Evolutionary conservation across 2,797 vertebrate species (phyloP).

Genomic region (Salmo trutta): DNA sequence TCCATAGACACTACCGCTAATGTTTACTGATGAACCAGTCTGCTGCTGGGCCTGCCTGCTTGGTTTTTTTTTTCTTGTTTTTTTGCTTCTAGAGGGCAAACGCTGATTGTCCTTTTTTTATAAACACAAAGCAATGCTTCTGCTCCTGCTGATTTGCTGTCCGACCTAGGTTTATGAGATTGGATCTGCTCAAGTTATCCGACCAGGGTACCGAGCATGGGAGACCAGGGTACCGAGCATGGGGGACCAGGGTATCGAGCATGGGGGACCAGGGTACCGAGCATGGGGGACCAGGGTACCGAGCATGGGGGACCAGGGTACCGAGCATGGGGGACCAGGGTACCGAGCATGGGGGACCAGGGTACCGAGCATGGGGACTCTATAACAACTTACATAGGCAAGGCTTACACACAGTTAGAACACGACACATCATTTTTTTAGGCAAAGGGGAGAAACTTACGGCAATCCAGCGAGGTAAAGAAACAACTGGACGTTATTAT

Average conservation of each 20-base stretch:
- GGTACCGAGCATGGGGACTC: neutral
- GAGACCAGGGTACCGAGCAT: neutral
- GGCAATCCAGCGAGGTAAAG: neutral
- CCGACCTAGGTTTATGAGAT: neutral
- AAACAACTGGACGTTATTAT: neutral
- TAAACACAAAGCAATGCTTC: slow-evolving; percentile 10
- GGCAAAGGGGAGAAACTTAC: neutral
- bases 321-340: neutral
- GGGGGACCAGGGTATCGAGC: neutral
- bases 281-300: too few species aligned
- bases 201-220: neutral
- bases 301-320: neutral
- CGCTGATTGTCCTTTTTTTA: slow-evolving; percentile 33
- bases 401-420: neutral
- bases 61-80: neutral
- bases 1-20: slow-evolving; percentile 27
- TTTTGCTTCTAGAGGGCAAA: slow-evolving; percentile 30
- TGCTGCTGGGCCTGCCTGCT: slow-evolving; percentile 17
- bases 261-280: neutral
- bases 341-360: too few species aligned
- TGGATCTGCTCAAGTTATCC: neutral
- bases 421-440: neutral
- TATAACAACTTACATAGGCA: neutral
- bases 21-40: slow-evolving; percentile 52
- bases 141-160: neutral